phyloP scores from a whole-genome alignment of 2,113 vertebrate species.

The Anseranas semipalmata region DNA sequence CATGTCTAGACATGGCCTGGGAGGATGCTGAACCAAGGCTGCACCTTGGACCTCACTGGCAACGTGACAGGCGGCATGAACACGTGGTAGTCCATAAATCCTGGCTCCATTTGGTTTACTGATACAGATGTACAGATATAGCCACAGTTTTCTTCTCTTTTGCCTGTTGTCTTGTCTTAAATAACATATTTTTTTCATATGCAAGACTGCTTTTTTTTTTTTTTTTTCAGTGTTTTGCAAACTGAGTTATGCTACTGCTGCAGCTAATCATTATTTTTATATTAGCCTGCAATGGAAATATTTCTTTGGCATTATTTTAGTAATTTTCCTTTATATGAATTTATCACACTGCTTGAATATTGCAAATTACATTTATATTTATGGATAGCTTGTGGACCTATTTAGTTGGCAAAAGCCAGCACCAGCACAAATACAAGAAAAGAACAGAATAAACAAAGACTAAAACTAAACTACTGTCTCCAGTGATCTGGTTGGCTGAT shows the following conservation, averaged over 20 bases:
- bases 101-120: not conserved
- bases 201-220: not conserved
- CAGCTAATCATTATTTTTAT: not conserved
- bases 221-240: not conserved
- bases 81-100: not conserved
- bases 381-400: not conserved
- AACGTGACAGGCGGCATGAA: not conserved
- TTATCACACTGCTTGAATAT: not conserved
- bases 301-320: not conserved
- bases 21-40: not conserved
- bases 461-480: too few species aligned
- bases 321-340: not conserved
- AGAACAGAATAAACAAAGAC: too few species aligned
- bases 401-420: not conserved
- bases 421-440: not conserved
- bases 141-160: not conserved
- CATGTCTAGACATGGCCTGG: not conserved
- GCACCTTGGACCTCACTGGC: not conserved
- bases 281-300: slow-evolving; percentile 3
- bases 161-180: not conserved
- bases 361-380: not conserved
- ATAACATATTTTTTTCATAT: not conserved
- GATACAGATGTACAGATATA: too few species aligned
- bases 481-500: not conserved
- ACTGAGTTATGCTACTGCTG: not conserved